phyloP scores from a whole-genome alignment of 1,140 invertebrate species.

The Lasaia peninsularis region DNA sequence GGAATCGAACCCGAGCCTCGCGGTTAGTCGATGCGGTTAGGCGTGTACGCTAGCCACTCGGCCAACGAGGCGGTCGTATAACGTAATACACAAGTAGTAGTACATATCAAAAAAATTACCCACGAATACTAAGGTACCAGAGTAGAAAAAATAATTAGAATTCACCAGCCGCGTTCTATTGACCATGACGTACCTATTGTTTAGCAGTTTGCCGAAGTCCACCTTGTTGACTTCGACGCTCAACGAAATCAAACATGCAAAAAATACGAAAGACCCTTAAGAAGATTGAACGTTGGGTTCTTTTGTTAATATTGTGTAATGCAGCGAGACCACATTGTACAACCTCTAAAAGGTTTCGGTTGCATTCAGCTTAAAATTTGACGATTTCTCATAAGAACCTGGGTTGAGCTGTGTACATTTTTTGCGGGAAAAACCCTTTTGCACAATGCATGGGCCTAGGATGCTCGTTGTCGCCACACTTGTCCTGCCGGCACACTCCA shows the following conservation, averaged over 20 bases:
- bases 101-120: no score
- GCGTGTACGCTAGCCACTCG: no score
- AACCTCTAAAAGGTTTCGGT: constrained; percentile 33
- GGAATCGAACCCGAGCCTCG: no score
- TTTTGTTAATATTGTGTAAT: constrained; percentile 74
- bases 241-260: constrained; percentile 59
- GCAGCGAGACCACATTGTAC: constrained; percentile 56
- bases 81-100: no score
- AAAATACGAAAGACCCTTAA: constrained; percentile 66
- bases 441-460: constrained; percentile 64
- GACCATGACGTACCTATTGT: constrained; percentile 74
- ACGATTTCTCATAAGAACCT: constrained; percentile 24
- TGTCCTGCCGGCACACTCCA: constrained; percentile 55
- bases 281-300: constrained; percentile 60
- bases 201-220: constrained; percentile 70
- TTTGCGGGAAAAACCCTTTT: constrained; percentile 70
- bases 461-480: constrained; percentile 56
- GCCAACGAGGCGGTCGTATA: no score
- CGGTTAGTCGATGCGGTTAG: no score
- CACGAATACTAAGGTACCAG: not conserved
- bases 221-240: constrained; percentile 69
- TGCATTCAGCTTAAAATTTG: not conserved
- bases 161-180: constrained; percentile 63
- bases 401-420: constrained; percentile 30
- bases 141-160: constrained; percentile 38